Percentiles rank a stretch among this genome's conserved stretches.
These are phyloP conservation scores for Aleiodes sp. DNA, from an alignment of 1,140 invertebrate genomes.

Conservation along the genomic window DNA sequence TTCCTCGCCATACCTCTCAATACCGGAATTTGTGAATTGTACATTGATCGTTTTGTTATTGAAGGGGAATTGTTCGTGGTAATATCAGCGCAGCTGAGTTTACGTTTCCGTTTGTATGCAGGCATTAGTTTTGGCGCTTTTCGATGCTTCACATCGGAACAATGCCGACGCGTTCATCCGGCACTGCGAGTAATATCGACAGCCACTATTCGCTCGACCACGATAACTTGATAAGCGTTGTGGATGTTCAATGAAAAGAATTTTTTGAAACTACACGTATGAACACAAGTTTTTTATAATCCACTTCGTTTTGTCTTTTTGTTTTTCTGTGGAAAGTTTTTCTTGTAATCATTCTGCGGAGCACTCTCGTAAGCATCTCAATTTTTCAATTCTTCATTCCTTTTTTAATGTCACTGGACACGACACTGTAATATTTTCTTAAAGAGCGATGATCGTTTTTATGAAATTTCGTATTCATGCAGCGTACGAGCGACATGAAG, in stretches of 20 bases:
- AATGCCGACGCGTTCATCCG: constrained; percentile 38
- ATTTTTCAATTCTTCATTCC: not conserved
- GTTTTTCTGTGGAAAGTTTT: no score
- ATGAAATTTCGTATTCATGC: constrained; percentile 50
- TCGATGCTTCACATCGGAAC: constrained; percentile 39
- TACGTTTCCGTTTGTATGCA: constrained; percentile 38
- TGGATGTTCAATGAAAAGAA: not conserved
- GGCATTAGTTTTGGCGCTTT: constrained; percentile 36
- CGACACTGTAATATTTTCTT: not conserved
- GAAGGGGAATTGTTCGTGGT: constrained; percentile 21
- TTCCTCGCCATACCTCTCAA: not conserved
- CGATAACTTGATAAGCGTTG: constrained; percentile 25
- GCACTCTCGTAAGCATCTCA: not conserved
- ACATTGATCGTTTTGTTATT: constrained; percentile 37
- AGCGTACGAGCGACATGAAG: constrained; percentile 29
- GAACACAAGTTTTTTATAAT: no score
- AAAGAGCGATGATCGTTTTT: not conserved
- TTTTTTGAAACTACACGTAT: not conserved
- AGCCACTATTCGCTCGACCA: constrained; percentile 37
- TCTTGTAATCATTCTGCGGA: not conserved
- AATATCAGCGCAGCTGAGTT: constrained; percentile 33
- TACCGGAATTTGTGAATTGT: constrained; percentile 17
- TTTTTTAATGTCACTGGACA: not conserved
- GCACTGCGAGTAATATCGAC: constrained; percentile 46
- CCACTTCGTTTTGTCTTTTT: no score